Percentiles rank a stretch among this genome's conserved stretches.
These are phyloP conservation scores for Propithecus coquereli DNA, from an alignment of 2,113 vertebrate genomes.

Conservation along the genomic window DNA sequence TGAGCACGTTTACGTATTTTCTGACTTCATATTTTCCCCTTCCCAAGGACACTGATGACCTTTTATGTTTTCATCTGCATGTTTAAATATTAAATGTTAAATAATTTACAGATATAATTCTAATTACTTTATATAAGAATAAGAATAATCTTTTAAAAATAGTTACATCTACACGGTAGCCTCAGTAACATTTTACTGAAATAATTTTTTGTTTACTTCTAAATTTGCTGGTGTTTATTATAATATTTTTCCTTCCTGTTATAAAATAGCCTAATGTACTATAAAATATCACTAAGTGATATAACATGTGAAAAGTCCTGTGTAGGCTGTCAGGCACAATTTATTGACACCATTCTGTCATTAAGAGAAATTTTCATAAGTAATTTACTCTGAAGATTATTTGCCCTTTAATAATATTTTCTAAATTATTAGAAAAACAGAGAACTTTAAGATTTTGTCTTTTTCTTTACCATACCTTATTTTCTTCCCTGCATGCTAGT, in stretches of 20 bases:
- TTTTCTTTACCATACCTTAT: not conserved
- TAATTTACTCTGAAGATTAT: not conserved
- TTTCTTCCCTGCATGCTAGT: not conserved
- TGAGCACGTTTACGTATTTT: not conserved
- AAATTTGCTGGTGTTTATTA: slow-evolving; percentile 15
- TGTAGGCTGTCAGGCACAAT: not conserved
- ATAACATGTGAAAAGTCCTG: not conserved
- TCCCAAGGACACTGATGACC: not conserved
- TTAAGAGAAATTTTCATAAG: not conserved
- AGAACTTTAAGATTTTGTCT: not conserved
- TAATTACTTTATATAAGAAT: not conserved
- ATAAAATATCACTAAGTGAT: not conserved
- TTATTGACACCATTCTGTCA: not conserved
- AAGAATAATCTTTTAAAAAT: not conserved
- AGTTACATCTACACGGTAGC: not conserved
- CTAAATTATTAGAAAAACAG: not conserved
- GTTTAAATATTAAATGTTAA: not conserved
- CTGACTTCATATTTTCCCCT: not conserved
- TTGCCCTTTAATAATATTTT: not conserved
- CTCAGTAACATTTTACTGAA: not conserved
- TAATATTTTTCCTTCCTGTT: not conserved
- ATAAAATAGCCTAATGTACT: not conserved
- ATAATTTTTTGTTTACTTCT: slow-evolving; percentile 24
- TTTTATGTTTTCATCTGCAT: not conserved
- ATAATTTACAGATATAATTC: slow-evolving; percentile 3